Base-by-base conservation (phyloP, 2,113 vertebrate genomes). In the Clinocottus analis region DNA sequence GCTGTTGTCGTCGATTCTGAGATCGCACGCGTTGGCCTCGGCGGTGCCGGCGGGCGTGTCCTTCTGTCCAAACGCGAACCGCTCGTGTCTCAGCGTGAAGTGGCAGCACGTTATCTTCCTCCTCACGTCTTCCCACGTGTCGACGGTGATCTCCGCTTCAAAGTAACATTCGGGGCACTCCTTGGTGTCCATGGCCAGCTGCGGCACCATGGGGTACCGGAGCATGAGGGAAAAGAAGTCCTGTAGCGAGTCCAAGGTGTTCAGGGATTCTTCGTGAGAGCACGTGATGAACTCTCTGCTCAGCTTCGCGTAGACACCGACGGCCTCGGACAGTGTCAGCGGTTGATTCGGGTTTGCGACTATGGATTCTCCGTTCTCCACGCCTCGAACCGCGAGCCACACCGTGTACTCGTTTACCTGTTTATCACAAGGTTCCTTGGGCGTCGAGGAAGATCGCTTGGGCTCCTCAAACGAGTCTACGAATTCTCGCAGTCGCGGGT, bases 91-190 rank as follows among this genome's bases (percentile, higher is more conserved):
- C 0, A 76, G 49, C 10, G 73, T 66, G 35, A 76, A 66, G 37
- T 76, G 73, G 35, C 31, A 56, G 19, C 73, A 76, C 0, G 35
- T 31, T 0, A 66, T 23, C 3, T 5, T 14, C 3, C 5, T 13
- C 16, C 13, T 56, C 7, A 35, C 29, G 0, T 66, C 62, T 1
- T 64, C 37, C 73, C 73, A 76, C 1, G 73, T 65, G 33, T 76
- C 73, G 1, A 31, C 1, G 1, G 49, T 76, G 5, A 76, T 64
- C 1, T 66, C 62, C 0, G 61, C 37, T 45, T 76, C 62, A 4
- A 76, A 76, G 25, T 45, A 66, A 51, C 62, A 76, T 19, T 76
- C 73, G 0, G 73, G 73, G 31, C 73, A 76, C 13, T 76, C 73
- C 21, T 66, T 76, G 19, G 73, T 45, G 62, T 76, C 62, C 17